Base-by-base conservation (phyloP, 2,113 vertebrate genomes). In the Melospiza melodia region DNA sequence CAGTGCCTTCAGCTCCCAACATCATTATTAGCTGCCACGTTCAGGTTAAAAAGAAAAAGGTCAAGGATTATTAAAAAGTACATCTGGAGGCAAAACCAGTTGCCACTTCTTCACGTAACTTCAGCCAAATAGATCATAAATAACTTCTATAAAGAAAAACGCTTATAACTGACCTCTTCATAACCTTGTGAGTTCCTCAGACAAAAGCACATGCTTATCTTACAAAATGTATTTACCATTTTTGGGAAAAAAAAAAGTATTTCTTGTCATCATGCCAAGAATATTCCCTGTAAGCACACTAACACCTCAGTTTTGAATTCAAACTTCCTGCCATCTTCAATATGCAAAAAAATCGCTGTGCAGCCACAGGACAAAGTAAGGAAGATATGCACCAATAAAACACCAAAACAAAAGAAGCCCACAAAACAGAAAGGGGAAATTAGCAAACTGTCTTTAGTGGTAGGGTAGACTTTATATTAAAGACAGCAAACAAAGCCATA, bases 241-340 rank as follows among this genome's bases (percentile, higher is more conserved):
- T 86, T 28, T 37, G 39, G 27, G 46, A 65, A 35, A 89, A 82
- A 37, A 37, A 37, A 57, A 28, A 13, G 5, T 35, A 52, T 54
- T 91, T 84, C 74, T 81, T 75, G 8, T 82, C 62, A 41, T 80
- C 88, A 92, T 31, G 43, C 22, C 78, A 94, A 85, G 93, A 10
- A 4, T 58, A 85, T 58, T 83, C 37, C 37, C 13, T 74, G 79
- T 51, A 77, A 81, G 68, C 81, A 61, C 48, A 48, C 18, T 37
- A 82, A 73, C 31, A 71, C 35, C 83, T 96, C 44, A 68, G 24
- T 79, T 94, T 76, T 94, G 57, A 96, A 77, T 91, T 78, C 41
- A 91, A 82, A 65, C n/a, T 87, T 95, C 35, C 83, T 94, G 65
- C 63, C 71, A 95, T 84, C 54, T 81, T 87, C 76, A 92, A 88